Evolutionary conservation across 2,888 invertebrate genomes (phyloP).

Genomic region (Coelopa pilipes): DNA sequence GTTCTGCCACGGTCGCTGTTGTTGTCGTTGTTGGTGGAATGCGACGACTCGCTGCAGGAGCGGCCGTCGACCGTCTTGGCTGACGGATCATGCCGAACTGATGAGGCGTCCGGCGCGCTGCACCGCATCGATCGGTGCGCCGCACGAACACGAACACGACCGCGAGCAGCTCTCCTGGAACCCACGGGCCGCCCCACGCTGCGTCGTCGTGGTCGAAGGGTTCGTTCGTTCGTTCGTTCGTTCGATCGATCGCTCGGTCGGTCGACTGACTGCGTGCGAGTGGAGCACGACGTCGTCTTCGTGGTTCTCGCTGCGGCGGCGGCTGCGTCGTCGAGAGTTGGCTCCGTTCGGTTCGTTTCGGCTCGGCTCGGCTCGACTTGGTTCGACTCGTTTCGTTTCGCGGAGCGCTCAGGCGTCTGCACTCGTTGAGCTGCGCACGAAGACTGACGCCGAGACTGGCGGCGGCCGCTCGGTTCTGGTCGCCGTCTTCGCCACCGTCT

Average conservation of each 20-base stretch:
- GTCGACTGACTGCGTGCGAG: neutral
- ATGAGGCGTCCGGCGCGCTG: conserved; percentile 42
- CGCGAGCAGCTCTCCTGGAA: neutral
- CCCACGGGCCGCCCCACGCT: neutral
- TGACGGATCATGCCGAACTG: conserved; percentile 63
- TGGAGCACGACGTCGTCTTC: neutral
- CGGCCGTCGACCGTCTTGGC: conserved; percentile 57
- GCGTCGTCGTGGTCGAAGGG: neutral
- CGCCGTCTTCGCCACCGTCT: neutral
- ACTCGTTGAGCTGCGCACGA: conserved; percentile 23
- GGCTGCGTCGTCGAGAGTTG: too few relatives aligned
- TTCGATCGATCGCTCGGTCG: conserved; percentile 3
- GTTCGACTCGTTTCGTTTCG: too few relatives aligned
- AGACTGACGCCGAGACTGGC: conserved; percentile 16
- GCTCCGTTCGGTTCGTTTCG: too few relatives aligned
- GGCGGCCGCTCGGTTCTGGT: neutral
- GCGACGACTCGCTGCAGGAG: conserved; percentile 35
- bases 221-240: neutral
- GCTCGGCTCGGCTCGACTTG: too few relatives aligned
- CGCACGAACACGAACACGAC: conserved; percentile 23
- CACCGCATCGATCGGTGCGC: conserved; percentile 40
- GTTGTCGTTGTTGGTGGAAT: conserved; percentile 30
- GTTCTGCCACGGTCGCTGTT: conserved; percentile 23
- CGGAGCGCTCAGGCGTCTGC: conserved; percentile 14
- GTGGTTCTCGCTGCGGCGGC: neutral